phyloP scores from a whole-genome alignment of 1,140 invertebrate genomes.

The Tribolium castaneum region DNA sequence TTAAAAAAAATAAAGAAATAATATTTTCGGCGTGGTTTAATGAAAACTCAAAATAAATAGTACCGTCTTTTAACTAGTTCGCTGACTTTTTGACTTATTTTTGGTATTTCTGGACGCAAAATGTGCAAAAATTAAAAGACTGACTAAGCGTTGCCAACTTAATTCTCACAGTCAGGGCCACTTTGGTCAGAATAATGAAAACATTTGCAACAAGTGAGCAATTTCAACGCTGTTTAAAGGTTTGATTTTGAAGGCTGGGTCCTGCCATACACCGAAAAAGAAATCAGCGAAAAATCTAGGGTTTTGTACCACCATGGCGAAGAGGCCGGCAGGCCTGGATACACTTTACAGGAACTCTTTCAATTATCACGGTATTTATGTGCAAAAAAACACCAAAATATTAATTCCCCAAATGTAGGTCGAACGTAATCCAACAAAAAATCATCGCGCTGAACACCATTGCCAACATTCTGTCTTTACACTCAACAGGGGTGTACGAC shows the following conservation, averaged over 20 bases:
- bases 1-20: no score
- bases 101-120: no score
- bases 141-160: no score
- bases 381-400: not conserved
- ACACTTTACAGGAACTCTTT: slow-evolving; percentile 87
- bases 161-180: no score
- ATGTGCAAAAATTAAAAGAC: no score
- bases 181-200: no score
- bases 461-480: slow-evolving; percentile 81
- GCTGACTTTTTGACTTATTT: no score
- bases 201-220: no score
- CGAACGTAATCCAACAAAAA: slow-evolving; percentile 82
- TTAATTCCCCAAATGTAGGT: slow-evolving; percentile 62
- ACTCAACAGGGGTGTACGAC: slow-evolving; percentile 79
- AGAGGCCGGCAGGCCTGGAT: slow-evolving; percentile 90
- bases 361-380: slow-evolving; percentile 68
- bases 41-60: no score
- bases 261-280: slow-evolving; percentile 73
- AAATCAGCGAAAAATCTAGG: slow-evolving; percentile 69
- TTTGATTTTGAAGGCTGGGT: slow-evolving; percentile 77
- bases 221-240: slow-evolving; percentile 53
- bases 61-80: no score
- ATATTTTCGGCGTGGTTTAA: no score
- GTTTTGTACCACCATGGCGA: slow-evolving; percentile 92
- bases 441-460: slow-evolving; percentile 81